Conservation (phyloP, 1,140 invertebrate species). For the Brachionus manjavacas region DNA sequence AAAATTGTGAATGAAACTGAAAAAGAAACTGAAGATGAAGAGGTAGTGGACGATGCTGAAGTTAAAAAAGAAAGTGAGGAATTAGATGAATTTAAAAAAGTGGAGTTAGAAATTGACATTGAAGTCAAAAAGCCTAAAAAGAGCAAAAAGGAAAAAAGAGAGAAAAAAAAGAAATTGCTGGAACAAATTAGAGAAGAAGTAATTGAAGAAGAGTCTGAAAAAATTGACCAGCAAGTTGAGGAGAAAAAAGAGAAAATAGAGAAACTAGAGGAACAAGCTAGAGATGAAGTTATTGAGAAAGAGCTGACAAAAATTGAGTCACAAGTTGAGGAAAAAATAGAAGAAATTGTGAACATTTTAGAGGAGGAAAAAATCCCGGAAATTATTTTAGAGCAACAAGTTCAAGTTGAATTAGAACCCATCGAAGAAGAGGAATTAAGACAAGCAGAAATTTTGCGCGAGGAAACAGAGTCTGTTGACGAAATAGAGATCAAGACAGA, state of each 20-base stretch:
- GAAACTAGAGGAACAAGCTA: not conserved
- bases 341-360: not conserved
- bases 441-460: not conserved
- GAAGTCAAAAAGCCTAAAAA: not conserved
- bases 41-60: not conserved
- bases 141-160: not conserved
- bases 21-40: not conserved
- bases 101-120: not conserved
- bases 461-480: not conserved
- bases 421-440: not conserved
- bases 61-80: not conserved
- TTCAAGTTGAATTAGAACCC: not conserved
- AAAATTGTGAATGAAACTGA: not conserved
- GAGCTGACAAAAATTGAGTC: not conserved
- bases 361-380: not conserved
- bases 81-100: not conserved
- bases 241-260: not conserved
- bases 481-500: constrained; percentile 23
- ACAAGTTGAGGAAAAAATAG: not conserved
- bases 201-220: no score
- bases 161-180: not conserved
- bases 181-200: no score
- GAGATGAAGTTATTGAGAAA: not conserved
- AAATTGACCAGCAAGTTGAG: no score
- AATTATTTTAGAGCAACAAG: not conserved